phyloP scores from a whole-genome alignment of 1,140 invertebrate species.

The Bombus waltoni region DNA sequence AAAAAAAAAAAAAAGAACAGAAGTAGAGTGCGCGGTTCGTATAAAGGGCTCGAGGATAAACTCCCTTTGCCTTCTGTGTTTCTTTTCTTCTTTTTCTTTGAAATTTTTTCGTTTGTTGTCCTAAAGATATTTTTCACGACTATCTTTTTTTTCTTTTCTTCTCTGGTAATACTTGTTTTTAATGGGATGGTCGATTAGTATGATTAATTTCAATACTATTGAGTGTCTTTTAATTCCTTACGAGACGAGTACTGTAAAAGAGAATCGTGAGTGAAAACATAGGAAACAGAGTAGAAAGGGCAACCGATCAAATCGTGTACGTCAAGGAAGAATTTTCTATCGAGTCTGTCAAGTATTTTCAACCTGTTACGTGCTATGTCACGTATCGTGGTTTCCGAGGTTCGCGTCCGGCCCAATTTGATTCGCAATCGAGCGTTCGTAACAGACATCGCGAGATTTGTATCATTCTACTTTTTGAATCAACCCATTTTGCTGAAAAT shows the following conservation, averaged over 20 bases:
- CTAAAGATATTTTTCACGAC: not conserved
- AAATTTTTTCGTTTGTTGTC: not conserved
- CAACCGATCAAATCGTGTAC: conserved; percentile 1
- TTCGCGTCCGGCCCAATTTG: not conserved
- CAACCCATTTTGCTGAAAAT: not conserved
- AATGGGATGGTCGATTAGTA: too few species aligned
- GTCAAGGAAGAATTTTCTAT: conserved; percentile 32
- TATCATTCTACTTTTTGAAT: not conserved
- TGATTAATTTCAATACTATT: not conserved
- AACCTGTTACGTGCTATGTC: not conserved
- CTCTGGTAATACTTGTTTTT: not conserved
- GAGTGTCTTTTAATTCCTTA: not conserved
- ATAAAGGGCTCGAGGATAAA: not conserved
- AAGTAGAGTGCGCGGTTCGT: conserved; percentile 36
- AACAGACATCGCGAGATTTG: too few species aligned
- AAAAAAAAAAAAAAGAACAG: not conserved
- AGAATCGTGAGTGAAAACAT: not conserved
- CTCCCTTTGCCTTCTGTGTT: conserved; percentile 17
- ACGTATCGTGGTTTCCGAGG: not conserved
- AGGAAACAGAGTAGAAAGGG: conserved; percentile 13
- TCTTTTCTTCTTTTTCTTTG: conserved; percentile 20
- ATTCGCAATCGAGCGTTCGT: not conserved
- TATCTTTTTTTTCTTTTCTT: not conserved
- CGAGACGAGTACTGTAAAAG: not conserved
- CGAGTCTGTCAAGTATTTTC: conserved; percentile 23